phyloP scores from a whole-genome alignment of 1,140 invertebrate genomes.

The Hydropsyche tenuis region DNA sequence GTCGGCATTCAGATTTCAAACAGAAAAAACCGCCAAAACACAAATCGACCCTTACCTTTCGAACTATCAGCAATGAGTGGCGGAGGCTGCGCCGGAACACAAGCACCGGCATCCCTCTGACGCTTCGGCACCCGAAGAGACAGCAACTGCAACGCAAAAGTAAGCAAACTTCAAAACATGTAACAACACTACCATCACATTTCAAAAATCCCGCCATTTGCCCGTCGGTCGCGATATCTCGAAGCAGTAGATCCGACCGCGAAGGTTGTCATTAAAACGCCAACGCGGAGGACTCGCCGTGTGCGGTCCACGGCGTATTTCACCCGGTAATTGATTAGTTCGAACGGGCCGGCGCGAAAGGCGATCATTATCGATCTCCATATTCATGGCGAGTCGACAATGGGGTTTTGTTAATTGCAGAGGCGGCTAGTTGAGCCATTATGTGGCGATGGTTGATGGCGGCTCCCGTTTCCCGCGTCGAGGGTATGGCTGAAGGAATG shows the following conservation, averaged over 20 bases:
- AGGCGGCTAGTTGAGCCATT: constrained; percentile 14
- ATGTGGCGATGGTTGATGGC: background rate
- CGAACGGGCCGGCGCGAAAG: constrained; percentile 39
- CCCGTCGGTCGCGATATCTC: no score
- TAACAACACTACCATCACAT: background rate
- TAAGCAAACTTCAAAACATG: background rate
- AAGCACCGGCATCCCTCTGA: constrained; percentile 51
- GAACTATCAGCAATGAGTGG: constrained; percentile 63
- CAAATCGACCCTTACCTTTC: constrained; percentile 62
- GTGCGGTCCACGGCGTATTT: constrained; percentile 42
- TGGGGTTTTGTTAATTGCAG: background rate
- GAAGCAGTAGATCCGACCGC: no score
- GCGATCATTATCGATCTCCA: constrained; percentile 42
- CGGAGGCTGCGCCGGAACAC: constrained; percentile 60
- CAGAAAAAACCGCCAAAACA: no score
- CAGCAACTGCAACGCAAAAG: constrained; percentile 61
- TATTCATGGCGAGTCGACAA: constrained; percentile 37
- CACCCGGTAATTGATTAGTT: constrained; percentile 47
- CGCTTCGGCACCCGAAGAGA: constrained; percentile 65
- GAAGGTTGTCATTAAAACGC: constrained; percentile 43
- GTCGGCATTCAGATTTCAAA: no score
- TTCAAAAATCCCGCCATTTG: no score
- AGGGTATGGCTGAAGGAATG: no score
- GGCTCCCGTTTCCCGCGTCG: background rate
- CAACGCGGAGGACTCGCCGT: constrained; percentile 31